These are phyloP conservation scores for Tenualosa ilisha DNA, from an alignment of 2,797 vertebrate genomes.

Conservation along the genomic window DNA sequence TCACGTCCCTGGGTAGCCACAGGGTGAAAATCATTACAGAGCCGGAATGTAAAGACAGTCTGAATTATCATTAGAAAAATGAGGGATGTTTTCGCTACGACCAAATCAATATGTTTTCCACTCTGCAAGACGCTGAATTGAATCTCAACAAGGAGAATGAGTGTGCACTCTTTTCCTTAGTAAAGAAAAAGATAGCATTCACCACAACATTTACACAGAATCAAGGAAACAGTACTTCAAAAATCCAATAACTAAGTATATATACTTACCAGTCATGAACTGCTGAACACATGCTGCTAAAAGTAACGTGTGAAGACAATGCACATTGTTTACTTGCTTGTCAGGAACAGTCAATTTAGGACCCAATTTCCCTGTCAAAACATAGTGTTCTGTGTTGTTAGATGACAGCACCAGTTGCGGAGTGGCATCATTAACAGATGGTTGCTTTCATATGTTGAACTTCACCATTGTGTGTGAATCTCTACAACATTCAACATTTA, in stretches of 20 bases:
- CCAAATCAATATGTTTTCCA: conserved; percentile 61
- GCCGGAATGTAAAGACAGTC: conserved; percentile 56
- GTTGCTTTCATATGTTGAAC: not conserved
- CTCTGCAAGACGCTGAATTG: conserved; percentile 18
- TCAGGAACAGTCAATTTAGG: not conserved
- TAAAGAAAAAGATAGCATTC: not conserved
- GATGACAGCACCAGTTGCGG: not conserved
- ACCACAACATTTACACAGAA: not conserved
- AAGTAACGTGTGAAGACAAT: not conserved
- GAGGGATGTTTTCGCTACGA: conserved; percentile 44
- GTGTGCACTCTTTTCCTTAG: not conserved
- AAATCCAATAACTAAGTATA: not conserved
- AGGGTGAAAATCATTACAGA: conserved; percentile 58
- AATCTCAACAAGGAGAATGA: conserved; percentile 3
- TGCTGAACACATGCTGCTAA: not conserved
- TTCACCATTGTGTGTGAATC: not conserved
- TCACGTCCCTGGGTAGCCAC: conserved; percentile 57
- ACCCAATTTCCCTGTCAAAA: not conserved
- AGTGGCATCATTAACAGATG: not conserved
- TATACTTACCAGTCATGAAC: not conserved
- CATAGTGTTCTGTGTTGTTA: not conserved
- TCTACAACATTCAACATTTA: not conserved
- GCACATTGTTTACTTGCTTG: not conserved
- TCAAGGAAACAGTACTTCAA: not conserved
- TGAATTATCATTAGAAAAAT: conserved; percentile 63